phyloP scores from a whole-genome alignment of 2,113 vertebrate genomes.

The Rhagologus leucostigma region DNA sequence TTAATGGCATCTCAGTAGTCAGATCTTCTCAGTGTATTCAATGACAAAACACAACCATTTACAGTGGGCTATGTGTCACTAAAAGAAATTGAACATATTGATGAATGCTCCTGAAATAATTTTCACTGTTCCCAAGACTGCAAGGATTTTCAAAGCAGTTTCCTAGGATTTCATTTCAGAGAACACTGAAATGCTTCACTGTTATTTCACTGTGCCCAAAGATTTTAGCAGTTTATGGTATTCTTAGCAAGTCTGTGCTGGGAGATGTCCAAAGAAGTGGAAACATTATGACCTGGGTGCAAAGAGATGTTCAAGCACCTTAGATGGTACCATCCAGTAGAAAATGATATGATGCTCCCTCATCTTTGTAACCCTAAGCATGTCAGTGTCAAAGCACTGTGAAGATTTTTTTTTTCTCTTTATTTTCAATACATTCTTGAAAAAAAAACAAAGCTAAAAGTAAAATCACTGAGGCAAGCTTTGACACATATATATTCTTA shows the following conservation, averaged over 20 bases:
- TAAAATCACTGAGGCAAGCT: background rate
- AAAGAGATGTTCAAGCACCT: background rate
- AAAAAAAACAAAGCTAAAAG: background rate
- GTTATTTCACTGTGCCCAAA: background rate
- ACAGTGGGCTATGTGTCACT: background rate
- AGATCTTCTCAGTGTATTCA: background rate
- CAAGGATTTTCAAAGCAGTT: background rate
- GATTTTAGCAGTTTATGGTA: background rate
- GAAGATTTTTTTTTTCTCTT: background rate
- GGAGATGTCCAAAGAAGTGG: background rate
- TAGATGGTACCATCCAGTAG: background rate
- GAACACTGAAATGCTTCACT: background rate
- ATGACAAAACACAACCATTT: background rate
- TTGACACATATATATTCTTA: background rate
- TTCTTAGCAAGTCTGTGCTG: background rate
- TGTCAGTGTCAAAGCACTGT: background rate
- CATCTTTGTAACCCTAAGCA: background rate
- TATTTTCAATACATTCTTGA: background rate
- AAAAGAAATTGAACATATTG: background rate
- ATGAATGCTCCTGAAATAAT: background rate
- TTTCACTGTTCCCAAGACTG: background rate
- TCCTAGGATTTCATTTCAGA: background rate
- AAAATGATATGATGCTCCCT: background rate
- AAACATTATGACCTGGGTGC: background rate
- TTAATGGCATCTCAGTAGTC: conserved; percentile 6